Percentiles rank a stretch among this genome's conserved stretches.
These are phyloP conservation scores for Cardiocondyla obscurior DNA, from an alignment of 1,140 invertebrate genomes.

Conservation along the genomic window DNA sequence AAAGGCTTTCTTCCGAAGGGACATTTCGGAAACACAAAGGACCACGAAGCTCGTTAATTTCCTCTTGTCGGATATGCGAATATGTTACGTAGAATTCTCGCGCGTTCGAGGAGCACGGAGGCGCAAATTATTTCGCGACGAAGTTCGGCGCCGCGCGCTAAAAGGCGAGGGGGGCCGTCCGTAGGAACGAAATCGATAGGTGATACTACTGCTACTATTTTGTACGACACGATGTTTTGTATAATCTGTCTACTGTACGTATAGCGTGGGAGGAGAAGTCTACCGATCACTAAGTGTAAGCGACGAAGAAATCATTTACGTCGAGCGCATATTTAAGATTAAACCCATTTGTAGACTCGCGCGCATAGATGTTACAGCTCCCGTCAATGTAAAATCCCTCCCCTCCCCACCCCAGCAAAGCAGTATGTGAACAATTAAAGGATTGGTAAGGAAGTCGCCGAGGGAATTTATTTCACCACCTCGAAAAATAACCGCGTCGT, in stretches of 20 bases:
- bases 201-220: conserved; percentile 78
- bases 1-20: neutral
- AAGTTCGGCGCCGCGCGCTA: conserved; percentile 44
- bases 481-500: conserved; percentile 17
- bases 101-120: neutral
- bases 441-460: conserved; percentile 57
- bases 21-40: conserved; percentile 20
- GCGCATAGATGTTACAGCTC: conserved; percentile 76
- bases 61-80: too few relatives aligned
- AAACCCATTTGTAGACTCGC: conserved; percentile 60
- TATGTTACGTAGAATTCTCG: conserved; percentile 28
- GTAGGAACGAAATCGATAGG: conserved; percentile 69
- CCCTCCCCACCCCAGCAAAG: conserved; percentile 67
- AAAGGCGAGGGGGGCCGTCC: conserved; percentile 35
- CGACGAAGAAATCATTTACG: conserved; percentile 57
- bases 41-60: conserved; percentile 12
- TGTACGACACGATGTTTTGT: conserved; percentile 81
- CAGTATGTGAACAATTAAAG: conserved; percentile 75
- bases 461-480: conserved; percentile 13
- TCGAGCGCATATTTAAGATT: conserved; percentile 64
- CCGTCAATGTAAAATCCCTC: conserved; percentile 79
- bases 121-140: neutral
- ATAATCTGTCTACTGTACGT: conserved; percentile 76
- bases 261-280: conserved; percentile 58
- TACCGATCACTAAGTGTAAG: conserved; percentile 62